Evolutionary conservation across 2,888 invertebrate species (phyloP), one percentile per base, ranked within the genome.

Genomic region (Branchipolynoe longqiensis): DNA sequence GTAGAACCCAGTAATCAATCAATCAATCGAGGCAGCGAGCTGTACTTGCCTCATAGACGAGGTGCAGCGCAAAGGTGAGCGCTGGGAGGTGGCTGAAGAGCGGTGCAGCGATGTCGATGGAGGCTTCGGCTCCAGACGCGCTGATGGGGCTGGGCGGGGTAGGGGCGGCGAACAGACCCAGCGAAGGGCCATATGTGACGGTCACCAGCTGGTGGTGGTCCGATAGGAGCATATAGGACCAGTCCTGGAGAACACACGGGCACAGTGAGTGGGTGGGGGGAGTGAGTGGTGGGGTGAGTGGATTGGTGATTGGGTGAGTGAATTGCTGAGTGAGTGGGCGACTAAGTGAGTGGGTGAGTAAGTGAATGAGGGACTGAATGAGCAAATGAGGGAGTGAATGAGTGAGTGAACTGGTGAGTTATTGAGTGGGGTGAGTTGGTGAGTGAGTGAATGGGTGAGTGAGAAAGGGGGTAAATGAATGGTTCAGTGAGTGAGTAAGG

Each of bases 31-130:
- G 8, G 48, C 48, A 48, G 48, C 8, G 18, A 12, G 31, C 28
- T 62, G 4, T 62, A 69, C 85, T 87, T 90, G 94, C 95, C 95
- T 98, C 98, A 91, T 98, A 98, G 0, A 98, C 95, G 41, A 98
- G 94, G 94, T 98, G 98, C 54, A 98, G 94, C 0, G 96, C 95
- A 92, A 96, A 97, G 85, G 98, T 95, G 41, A 98, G 95, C 83
- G 96, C 95, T 6, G 96, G 95, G 18, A 97, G 95, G 90, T 96
- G 96, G 0, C 96, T 95, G 90, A 97, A 97, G 0, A 98, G 94
- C 0, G 96, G 92, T 0, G 96, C 95, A 6, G 64, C 84, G 36
- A 41, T 85, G 62, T 89, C 86, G 28, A 87, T 84, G 33, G 38
- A 33, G 40, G 56, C 40, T 6, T 22, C 40, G 4, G 41, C n/a